phyloP scores from a whole-genome alignment of 2,797 vertebrate genomes.

The Scyliorhinus canicula region DNA sequence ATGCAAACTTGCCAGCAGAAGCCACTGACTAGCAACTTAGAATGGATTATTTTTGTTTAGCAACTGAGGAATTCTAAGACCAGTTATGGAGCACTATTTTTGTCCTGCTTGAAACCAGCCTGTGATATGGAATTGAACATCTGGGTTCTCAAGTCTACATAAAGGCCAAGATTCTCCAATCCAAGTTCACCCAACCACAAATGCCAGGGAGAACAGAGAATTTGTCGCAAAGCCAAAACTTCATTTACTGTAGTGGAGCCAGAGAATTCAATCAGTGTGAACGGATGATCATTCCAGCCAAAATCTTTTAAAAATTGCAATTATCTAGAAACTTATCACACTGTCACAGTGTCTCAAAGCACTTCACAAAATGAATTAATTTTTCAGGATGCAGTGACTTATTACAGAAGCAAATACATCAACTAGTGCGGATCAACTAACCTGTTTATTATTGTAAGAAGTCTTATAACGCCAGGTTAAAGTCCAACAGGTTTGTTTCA shows the following conservation, averaged over 20 bases:
- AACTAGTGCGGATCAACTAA: background rate
- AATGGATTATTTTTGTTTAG: background rate
- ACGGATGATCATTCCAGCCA: too few relatives aligned
- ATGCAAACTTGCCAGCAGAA: background rate
- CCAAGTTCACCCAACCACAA: too few relatives aligned
- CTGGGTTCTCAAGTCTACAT: background rate
- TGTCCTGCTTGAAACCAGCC: background rate
- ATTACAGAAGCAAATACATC: background rate
- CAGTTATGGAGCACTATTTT: background rate
- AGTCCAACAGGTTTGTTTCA: too few relatives aligned
- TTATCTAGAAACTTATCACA: background rate
- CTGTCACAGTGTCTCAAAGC: background rate
- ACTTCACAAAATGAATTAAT: background rate
- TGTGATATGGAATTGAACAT: background rate
- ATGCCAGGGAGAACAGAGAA: too few relatives aligned
- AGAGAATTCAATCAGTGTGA: too few relatives aligned
- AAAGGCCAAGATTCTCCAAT: too few relatives aligned
- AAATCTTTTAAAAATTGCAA: background rate
- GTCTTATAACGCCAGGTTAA: too few relatives aligned
- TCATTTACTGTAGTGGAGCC: too few relatives aligned
- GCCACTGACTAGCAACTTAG: background rate
- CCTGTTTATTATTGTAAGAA: background rate
- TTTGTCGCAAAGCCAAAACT: too few relatives aligned
- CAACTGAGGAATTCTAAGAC: background rate
- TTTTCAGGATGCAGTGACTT: background rate